phyloP scores from a whole-genome alignment of 2,888 invertebrate species.

The Carcina quercana region DNA sequence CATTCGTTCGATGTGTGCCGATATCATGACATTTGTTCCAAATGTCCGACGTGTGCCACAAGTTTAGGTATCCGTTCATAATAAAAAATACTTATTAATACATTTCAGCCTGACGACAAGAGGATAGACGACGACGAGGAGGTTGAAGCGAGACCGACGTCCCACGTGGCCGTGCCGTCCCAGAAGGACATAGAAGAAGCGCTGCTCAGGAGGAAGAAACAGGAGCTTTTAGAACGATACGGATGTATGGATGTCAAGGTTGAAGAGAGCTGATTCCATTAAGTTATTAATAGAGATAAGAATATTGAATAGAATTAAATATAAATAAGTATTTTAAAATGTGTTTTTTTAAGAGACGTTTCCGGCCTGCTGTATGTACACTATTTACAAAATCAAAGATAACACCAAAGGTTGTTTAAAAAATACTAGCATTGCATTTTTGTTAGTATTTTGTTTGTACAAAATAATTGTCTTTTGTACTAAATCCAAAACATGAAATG shows the following conservation, averaged over 20 bases:
- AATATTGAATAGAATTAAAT: background rate
- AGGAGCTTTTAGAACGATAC: slow-evolving; percentile 91
- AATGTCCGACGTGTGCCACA: no score
- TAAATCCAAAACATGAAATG: no score
- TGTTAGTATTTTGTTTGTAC: no score
- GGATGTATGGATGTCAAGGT: slow-evolving; percentile 70
- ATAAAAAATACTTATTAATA: slow-evolving; percentile 1
- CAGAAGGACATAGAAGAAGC: slow-evolving; percentile 97
- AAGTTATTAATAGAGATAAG: no score
- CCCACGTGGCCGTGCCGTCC: slow-evolving; percentile 93
- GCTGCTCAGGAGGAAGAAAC: slow-evolving; percentile 90
- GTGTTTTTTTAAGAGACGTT: slow-evolving; percentile 4
- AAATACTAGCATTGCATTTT: no score
- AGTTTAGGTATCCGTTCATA: no score
- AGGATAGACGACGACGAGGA: slow-evolving; percentile 40
- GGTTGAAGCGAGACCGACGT: slow-evolving; percentile 28
- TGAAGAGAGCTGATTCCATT: slow-evolving; percentile 50
- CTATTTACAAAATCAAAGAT: no score
- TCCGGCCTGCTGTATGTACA: no score
- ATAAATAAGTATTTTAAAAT: slow-evolving; percentile 2
- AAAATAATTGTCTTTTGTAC: no score
- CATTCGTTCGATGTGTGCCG: no score
- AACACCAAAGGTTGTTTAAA: no score
- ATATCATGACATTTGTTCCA: no score
- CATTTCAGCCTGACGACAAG: slow-evolving; percentile 56